Evolutionary conservation across 2,797 vertebrate genomes (phyloP).

Genomic region (Delichon dasypus): DNA sequence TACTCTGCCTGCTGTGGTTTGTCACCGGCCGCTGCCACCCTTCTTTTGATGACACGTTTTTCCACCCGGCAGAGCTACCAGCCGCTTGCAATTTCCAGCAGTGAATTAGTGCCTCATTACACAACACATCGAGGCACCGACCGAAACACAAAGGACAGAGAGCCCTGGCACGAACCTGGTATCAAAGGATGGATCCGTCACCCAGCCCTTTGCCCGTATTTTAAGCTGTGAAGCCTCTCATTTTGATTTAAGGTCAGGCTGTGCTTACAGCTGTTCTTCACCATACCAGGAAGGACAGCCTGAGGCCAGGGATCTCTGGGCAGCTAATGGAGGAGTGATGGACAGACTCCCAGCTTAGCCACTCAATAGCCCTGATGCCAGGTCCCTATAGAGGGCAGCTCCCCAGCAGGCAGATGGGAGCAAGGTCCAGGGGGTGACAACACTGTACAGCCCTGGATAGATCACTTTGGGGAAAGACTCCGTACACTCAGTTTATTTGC

Average conservation of each 20-base stretch:
- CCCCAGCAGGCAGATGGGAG: neutral
- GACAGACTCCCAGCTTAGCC: neutral
- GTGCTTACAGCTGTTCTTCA: neutral
- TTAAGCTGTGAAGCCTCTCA: neutral
- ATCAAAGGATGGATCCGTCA: neutral
- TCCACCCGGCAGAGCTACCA: neutral
- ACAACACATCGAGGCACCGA: neutral
- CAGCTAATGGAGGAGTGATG: neutral
- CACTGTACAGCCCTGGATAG: neutral
- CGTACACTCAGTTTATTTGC: neutral
- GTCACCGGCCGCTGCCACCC: neutral
- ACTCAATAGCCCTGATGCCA: neutral
- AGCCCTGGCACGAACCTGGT: neutral
- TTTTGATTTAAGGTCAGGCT: neutral
- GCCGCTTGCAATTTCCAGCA: neutral
- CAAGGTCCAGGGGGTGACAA: neutral
- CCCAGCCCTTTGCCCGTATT: neutral
- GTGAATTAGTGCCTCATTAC: neutral
- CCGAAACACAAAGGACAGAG: neutral
- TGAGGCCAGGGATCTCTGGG: neutral
- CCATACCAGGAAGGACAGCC: neutral
- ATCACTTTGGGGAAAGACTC: neutral
- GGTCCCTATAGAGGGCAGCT: neutral
- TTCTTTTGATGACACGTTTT: neutral
- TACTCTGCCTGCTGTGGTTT: neutral